Percentiles rank a stretch among this genome's conserved stretches.
Evolutionary conservation across 2,888 invertebrate genomes (phyloP).

Genomic region (Cantharis rufa): DNA sequence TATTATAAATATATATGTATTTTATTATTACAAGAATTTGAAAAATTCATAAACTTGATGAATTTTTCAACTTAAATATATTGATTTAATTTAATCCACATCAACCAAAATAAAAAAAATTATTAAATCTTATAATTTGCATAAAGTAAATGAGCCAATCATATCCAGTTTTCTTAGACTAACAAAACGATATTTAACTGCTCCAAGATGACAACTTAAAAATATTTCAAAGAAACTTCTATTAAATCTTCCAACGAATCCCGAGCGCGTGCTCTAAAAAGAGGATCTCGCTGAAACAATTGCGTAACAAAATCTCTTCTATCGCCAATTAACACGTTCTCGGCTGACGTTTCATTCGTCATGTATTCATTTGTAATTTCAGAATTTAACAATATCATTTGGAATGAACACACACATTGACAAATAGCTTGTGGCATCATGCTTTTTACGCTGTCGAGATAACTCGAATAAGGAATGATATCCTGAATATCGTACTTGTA

Average conservation of each 20-base stretch:
- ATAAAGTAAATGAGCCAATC: too few relatives aligned
- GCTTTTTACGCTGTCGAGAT: constrained; percentile 47
- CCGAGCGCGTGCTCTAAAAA: not conserved
- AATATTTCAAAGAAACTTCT: not conserved
- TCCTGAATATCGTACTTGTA: constrained; percentile 34
- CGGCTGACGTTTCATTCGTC: constrained; percentile 36
- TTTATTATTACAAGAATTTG: too few relatives aligned
- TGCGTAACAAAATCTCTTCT: constrained; percentile 42
- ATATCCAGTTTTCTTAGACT: too few relatives aligned
- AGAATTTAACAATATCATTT: constrained; percentile 41
- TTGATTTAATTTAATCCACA: too few relatives aligned
- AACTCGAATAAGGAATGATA: constrained; percentile 43
- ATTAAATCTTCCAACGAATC: constrained; percentile 8
- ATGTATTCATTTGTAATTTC: constrained; percentile 39
- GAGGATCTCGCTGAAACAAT: constrained; percentile 36
- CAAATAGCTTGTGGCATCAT: constrained; percentile 46
- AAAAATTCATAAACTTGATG: too few relatives aligned
- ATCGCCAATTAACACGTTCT: constrained; percentile 41
- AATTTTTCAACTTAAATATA: too few relatives aligned
- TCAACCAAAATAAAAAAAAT: too few relatives aligned
- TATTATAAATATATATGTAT: too few relatives aligned
- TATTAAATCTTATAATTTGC: too few relatives aligned
- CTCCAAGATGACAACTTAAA: not conserved
- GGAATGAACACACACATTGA: constrained; percentile 44
- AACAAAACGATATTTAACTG: too few relatives aligned